These are phyloP conservation scores for Drosophila nannoptera DNA, from an alignment of 1,140 invertebrate genomes.

Conservation along the genomic window DNA sequence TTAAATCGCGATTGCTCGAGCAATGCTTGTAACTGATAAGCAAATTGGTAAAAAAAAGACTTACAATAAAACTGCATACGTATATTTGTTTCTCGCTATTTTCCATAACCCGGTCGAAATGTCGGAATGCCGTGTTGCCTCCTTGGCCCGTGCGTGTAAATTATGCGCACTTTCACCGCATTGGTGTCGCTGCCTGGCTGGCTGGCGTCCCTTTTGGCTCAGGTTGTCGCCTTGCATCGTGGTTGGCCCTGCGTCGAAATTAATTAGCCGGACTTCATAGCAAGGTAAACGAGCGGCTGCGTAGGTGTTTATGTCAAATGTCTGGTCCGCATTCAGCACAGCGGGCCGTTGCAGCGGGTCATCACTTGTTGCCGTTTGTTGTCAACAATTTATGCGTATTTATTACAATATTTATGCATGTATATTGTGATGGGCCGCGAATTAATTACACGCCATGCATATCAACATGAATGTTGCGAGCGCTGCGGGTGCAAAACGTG, in stretches of 20 bases:
- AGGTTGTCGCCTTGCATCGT: slow-evolving; percentile 30
- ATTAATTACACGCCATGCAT: slow-evolving; percentile 64
- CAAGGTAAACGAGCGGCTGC: slow-evolving; percentile 21
- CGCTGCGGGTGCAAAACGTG: slow-evolving; percentile 58
- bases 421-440: slow-evolving; percentile 56
- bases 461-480: slow-evolving; percentile 64
- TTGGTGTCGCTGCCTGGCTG: slow-evolving; percentile 27
- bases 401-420: slow-evolving; percentile 63
- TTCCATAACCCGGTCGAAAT: slow-evolving; percentile 4
- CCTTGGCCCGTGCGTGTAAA: slow-evolving; percentile 57
- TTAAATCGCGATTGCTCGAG: slow-evolving; percentile 56
- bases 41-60: slow-evolving; percentile 58
- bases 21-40: slow-evolving; percentile 55
- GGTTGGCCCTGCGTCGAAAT: slow-evolving; percentile 67
- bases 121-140: background rate
- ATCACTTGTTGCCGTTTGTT: slow-evolving; percentile 50
- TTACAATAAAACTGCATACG: slow-evolving; percentile 57
- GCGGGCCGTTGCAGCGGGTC: slow-evolving; percentile 4
- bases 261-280: slow-evolving; percentile 63
- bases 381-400: slow-evolving; percentile 67
- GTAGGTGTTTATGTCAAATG: slow-evolving; percentile 56
- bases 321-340: slow-evolving; percentile 12
- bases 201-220: slow-evolving; percentile 44
- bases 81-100: slow-evolving; percentile 25
- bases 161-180: slow-evolving; percentile 73